A percentile compares a stretch with the other conserved stretches of the same genome.
Evolutionary conservation across 2,888 invertebrate species (phyloP).

Genomic region (Saturnia pavonia): DNA sequence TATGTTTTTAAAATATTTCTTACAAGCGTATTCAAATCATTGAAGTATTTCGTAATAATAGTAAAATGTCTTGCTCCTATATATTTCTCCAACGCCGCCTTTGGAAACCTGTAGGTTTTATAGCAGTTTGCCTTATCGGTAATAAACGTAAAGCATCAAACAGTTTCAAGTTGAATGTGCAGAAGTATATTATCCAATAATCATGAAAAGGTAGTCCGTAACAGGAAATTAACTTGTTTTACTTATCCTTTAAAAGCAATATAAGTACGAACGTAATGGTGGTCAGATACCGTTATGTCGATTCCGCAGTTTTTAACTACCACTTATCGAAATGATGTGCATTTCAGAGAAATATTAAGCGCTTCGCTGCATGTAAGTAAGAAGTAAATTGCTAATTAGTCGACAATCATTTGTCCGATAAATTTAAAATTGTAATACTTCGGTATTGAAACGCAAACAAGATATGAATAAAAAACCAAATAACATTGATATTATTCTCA

Average conservation of each 20-base stretch:
- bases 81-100: conserved; percentile 4
- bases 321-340: conserved; percentile 50
- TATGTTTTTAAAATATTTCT: background rate
- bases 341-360: conserved; percentile 47
- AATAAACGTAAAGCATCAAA: conserved; percentile 22
- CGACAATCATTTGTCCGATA: background rate
- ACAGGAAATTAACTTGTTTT: conserved; percentile 68
- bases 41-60: background rate
- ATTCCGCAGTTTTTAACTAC: conserved; percentile 59
- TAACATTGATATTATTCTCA: background rate
- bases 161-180: conserved; percentile 33
- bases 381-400: conserved; percentile 29
- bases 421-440: background rate
- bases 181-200: conserved; percentile 50
- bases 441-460: background rate
- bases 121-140: conserved; percentile 16
- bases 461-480: background rate
- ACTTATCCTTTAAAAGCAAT: conserved; percentile 61
- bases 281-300: conserved; percentile 66
- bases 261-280: conserved; percentile 55
- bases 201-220: conserved; percentile 55
- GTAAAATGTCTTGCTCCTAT: conserved; percentile 1
- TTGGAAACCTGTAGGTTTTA: conserved; percentile 19
- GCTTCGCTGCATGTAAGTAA: conserved; percentile 41
- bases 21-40: background rate